Base-by-base conservation (phyloP, 2,797 vertebrate genomes). In the Chiroxiphia lanceolata region DNA sequence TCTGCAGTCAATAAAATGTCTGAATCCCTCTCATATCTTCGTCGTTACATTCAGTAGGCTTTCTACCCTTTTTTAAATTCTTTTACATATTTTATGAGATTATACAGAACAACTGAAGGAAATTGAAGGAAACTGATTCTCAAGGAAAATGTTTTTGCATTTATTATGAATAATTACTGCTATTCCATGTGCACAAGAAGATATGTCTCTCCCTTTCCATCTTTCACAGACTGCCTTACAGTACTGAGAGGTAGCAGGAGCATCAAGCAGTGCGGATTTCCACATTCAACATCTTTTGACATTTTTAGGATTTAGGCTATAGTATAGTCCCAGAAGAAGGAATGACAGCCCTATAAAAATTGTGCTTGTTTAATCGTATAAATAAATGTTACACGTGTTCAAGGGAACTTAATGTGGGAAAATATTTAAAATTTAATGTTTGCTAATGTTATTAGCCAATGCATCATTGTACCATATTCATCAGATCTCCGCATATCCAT, bases 111-210 rank as follows among this genome's bases (percentile, higher is more conserved):
- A 53, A 53, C 17, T 53, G 31, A 74, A 81, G 48, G 60, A 88
- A 83, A 83, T 26, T 11, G 31, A 74, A 80, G 44, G 64, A 88
- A 83, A 80, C 27, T 9, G 13, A 50, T 93, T 61, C 40, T 68
- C 47, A 51, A 87, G 48, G 67, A 87, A 90, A 93, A 78, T 64
- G 48, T 56, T 48, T 90, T 63, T 83, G 61, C 72, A 86, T 90
- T 94, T 89, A 84, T 93, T 90, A 67, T 64, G 61, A 72, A 53
- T 47, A 75, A 75, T 82, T 84, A 53, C 45, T 72, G n/a, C 47
- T 76, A 36, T 47, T 87, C 51, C 0, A 0, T 44, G 40, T 53
- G 14, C 36, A 56, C 31, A 44, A 40, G 61, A 44, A 74, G 25
- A 90, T 89, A 67, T 53, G 15, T 34, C 50, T 89, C 23, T n/a